These are phyloP conservation scores for Rhinatrema bivittatum DNA, from an alignment of 2,797 vertebrate genomes.

Conservation along the genomic window DNA sequence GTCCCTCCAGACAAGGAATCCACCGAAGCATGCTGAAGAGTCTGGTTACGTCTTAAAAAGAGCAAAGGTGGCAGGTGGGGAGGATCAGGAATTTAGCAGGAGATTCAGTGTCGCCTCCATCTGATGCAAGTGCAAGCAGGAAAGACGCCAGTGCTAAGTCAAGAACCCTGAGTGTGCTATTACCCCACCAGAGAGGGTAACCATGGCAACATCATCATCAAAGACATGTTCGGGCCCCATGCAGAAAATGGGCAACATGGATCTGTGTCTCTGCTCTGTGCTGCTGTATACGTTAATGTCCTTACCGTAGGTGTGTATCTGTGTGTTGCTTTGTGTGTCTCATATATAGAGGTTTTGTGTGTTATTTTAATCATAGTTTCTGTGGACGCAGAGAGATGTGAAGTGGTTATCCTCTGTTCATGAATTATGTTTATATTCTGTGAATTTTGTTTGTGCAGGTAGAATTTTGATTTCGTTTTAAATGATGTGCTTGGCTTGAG, in stretches of 20 bases:
- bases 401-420: not conserved
- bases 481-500: too few species aligned
- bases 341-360: not conserved
- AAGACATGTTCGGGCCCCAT: conserved; percentile 23
- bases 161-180: conserved; percentile 40
- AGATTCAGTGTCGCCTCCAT: too few species aligned
- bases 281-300: not conserved
- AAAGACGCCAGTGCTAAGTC: conserved; percentile 3
- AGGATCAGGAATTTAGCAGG: too few species aligned
- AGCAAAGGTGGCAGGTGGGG: too few species aligned
- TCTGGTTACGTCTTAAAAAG: too few species aligned
- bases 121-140: too few species aligned
- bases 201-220: conserved; percentile 52
- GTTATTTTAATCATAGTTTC: too few species aligned
- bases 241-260: not conserved
- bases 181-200: conserved; percentile 42
- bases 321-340: not conserved
- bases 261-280: fast-evolving
- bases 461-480: too few species aligned
- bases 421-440: too few species aligned
- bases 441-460: too few species aligned
- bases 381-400: not conserved
- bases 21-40: too few species aligned
- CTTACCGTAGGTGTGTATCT: not conserved
- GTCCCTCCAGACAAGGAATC: too few species aligned